phyloP scores from a whole-genome alignment of 2,113 vertebrate species.

The Phycodurus eques region DNA sequence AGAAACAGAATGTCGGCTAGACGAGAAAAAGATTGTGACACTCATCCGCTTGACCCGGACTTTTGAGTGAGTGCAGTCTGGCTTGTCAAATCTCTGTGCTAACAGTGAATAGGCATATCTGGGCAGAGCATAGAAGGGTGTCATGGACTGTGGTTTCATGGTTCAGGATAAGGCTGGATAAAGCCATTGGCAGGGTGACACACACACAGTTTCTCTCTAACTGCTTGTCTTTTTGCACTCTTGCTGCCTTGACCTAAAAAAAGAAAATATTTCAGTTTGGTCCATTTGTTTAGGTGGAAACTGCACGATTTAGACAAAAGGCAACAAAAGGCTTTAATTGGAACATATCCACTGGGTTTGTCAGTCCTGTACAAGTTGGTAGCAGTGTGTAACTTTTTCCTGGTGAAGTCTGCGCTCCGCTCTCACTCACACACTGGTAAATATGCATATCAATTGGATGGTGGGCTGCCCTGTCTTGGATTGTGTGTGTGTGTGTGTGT shows the following conservation, averaged over 20 bases:
- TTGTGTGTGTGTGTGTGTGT: too few species aligned
- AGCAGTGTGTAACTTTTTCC: background rate
- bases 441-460: too few species aligned
- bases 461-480: too few species aligned
- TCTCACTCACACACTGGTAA: too few species aligned
- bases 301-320: background rate
- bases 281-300: background rate
- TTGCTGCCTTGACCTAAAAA: background rate
- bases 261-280: background rate
- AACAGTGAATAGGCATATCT: slow-evolving; percentile 94
- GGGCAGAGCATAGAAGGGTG: slow-evolving; percentile 83
- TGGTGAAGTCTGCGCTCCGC: too few species aligned
- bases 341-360: background rate
- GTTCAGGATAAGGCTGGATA: slow-evolving; percentile 85
- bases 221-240: slow-evolving; percentile 16
- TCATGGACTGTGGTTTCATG: slow-evolving; percentile 89
- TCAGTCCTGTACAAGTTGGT: background rate
- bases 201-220: slow-evolving; percentile 70
- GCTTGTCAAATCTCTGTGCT: slow-evolving; percentile 90
- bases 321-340: background rate
- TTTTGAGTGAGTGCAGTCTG: slow-evolving; percentile 91
- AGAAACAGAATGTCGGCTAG: slow-evolving; percentile 45
- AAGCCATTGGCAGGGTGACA: slow-evolving; percentile 70
- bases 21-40: slow-evolving; percentile 69
- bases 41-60: slow-evolving; percentile 85